These are phyloP conservation scores for Netelia virgata DNA, from an alignment of 2,888 invertebrate genomes.

Conservation along the genomic window DNA sequence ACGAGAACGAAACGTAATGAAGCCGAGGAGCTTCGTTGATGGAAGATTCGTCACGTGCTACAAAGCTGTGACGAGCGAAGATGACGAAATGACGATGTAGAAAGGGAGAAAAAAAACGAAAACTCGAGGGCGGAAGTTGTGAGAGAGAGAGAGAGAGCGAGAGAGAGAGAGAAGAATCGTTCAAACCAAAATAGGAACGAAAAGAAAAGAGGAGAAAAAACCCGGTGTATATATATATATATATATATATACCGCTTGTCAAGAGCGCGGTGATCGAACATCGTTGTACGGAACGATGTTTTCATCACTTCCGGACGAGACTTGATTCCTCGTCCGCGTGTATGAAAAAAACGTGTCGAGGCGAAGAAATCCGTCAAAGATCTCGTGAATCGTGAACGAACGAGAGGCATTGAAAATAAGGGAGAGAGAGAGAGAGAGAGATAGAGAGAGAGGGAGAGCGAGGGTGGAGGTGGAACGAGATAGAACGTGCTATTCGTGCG, in stretches of 20 bases:
- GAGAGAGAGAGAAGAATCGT: background rate
- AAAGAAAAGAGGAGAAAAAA: background rate
- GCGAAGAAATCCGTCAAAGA: slow-evolving; percentile 42
- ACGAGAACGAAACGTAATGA: background rate
- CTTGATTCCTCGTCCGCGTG: slow-evolving; percentile 59
- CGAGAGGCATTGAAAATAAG: slow-evolving; percentile 49
- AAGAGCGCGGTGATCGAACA: slow-evolving; percentile 7
- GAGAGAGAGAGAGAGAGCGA: slow-evolving; percentile 6
- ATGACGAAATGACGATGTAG: slow-evolving; percentile 26
- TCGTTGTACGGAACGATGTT: slow-evolving; percentile 51
- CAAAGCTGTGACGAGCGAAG: slow-evolving; percentile 2
- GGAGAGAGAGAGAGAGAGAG: slow-evolving; percentile 64
- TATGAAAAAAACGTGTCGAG: slow-evolving; percentile 9
- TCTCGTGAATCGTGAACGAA: slow-evolving; percentile 54
- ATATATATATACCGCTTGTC: slow-evolving; percentile 5
- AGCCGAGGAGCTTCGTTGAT: slow-evolving; percentile 1
- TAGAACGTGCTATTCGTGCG: slow-evolving; percentile 55
- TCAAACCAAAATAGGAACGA: slow-evolving; percentile 13
- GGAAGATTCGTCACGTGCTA: background rate
- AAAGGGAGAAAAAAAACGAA: background rate
- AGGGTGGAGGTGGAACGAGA: slow-evolving; percentile 6
- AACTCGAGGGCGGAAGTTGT: background rate
- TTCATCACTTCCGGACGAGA: slow-evolving; percentile 66
- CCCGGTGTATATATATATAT: slow-evolving; percentile 6
- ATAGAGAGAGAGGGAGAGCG: slow-evolving; percentile 63